Evolutionary conservation across 2,113 vertebrate genomes (phyloP), one percentile per base, ranked within the genome.

Genomic region (Dryoscopus gambensis): DNA sequence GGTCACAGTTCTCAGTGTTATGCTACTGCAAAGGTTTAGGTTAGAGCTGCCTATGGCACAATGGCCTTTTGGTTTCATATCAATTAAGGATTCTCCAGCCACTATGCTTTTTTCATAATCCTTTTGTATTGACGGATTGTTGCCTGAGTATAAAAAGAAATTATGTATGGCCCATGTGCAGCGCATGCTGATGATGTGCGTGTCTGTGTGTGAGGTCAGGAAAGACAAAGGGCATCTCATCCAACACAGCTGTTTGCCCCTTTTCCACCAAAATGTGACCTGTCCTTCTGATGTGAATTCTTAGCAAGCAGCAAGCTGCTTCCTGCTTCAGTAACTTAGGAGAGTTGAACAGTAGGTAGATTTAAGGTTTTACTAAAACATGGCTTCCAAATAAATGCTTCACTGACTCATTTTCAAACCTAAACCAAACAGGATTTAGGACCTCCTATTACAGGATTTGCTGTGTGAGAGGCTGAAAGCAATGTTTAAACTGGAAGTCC

Each of bases 241-340:
- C 28, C 1, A 8, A 11, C 23, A 28, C 50, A 49, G 24, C n/a
- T 71, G 1, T 39, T 78, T 71, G 35, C 12, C 16, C 15, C 12
- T 69, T 53, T 20, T 2, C 20, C 17, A 18, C 23, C 2, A 7
- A 64, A 59, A 24, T 16, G 27, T 22, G 59, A 30, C 1, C 0
- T 22, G 21, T 13, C 33, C 64, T 77, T 47, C 52, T 59, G 20
- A 16, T 40, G 19, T 47, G 57, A 49, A 17, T 76, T 76, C 56
- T 39, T 70, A 42, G 52, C 64, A 47, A 74, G 50, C 52, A 74
- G 37, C 31, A 46, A 28, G 25, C 16, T 62, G 42, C 46, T 70
- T 62, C 15, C 52, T 87, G n/a, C 47, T 73, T 27, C 22, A 55
- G 30, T 79, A 50, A 59, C 14, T 78, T 46, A 3, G 0, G 8